Evolutionary conservation across 1,140 invertebrate species (phyloP), one percentile per base, ranked within the genome.

Genomic region (Rhyacophila brunnea): DNA sequence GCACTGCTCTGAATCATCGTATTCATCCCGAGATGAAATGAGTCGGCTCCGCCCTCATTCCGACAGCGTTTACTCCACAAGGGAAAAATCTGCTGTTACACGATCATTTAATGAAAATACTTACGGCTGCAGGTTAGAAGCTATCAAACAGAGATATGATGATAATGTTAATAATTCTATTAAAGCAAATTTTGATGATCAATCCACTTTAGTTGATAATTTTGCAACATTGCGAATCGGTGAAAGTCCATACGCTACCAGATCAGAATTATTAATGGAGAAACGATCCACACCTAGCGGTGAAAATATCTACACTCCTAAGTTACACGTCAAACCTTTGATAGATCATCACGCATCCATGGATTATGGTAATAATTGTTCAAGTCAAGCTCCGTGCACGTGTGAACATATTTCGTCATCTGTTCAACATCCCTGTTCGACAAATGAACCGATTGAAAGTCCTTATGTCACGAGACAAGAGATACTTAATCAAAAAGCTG

Each of bases 401-500:
- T 65, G 63, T 51, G 63, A 65, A 46, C 38, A 65, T 40, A 58
- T 65, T 43, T 65, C 63, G 6, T 53, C 58, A 7, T 60, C 48
- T 5, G 49, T 61, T 3, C 58, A 58, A 6, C 43, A 58, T 36
- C 50, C 58, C 19, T 61, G 55, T 45, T 43, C 54, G 13, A 43
- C 42, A 18, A 17, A 72, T 72, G 19, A 36, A 7, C 72, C 74
- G 3, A 72, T 71, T 9, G 75, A 80, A 66, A 77, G 74, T 63
- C 73, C 76, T 7, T 78, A 78, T 63, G 77, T 79, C 1, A 72
- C 76, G 1, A 76, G 71, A 67, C 77, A 79, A 67, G 77, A 79
- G 67, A 80, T 80, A 49, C 62, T 80, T 17, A 72, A 73, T n/a
- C 76, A 80, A 64, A 80, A 80, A 70, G 76, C 76, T 6, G 74